These are phyloP conservation scores for Seriola quinqueradiata DNA, from an alignment of 2,113 vertebrate species.

Conservation along the genomic window DNA sequence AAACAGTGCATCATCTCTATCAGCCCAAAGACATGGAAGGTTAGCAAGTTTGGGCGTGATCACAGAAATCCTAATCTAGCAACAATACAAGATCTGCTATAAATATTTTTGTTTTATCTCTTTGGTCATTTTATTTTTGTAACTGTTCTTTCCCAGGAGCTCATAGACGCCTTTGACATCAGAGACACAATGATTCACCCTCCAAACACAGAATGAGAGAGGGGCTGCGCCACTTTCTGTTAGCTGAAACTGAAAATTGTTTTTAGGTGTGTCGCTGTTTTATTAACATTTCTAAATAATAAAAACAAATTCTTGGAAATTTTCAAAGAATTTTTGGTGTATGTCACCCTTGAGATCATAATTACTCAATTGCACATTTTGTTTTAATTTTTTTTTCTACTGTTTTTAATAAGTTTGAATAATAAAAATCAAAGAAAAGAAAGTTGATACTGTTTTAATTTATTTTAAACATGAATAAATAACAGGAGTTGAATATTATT, in stretches of 20 bases:
- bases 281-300: not conserved
- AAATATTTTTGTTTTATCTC: not conserved
- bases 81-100: not conserved
- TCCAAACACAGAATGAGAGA: constrained; percentile 56
- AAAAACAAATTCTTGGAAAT: not conserved
- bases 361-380: not conserved
- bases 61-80: not conserved
- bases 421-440: constrained; percentile 23
- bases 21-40: constrained; percentile 80
- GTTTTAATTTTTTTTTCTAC: constrained; percentile 43
- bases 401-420: constrained; percentile 41
- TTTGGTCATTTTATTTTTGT: not conserved
- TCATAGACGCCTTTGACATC: constrained; percentile 80
- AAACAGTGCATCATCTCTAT: constrained; percentile 84
- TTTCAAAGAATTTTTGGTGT: not conserved
- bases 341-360: not conserved
- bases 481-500: not conserved
- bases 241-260: not conserved
- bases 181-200: constrained; percentile 76
- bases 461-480: not conserved
- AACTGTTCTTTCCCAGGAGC: constrained; percentile 70
- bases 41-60: constrained; percentile 30
- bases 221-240: not conserved
- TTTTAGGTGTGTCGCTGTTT: constrained; percentile 24
- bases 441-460: not conserved